phyloP scores from a whole-genome alignment of 2,888 invertebrate species.

The Meta bourneti region DNA sequence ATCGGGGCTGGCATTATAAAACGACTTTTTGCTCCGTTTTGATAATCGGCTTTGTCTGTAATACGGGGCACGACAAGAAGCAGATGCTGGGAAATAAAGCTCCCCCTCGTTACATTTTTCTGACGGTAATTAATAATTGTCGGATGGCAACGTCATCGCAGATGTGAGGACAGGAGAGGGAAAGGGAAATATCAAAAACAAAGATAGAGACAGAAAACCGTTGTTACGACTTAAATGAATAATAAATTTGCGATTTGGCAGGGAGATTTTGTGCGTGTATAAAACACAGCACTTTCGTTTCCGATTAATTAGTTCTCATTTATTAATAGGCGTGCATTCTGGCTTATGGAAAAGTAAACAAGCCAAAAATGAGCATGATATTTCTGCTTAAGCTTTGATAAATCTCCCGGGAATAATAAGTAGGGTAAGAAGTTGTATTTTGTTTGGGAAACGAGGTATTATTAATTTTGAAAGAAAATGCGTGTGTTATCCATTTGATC shows the following conservation, averaged over 20 bases:
- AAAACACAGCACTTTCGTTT: constrained; percentile 52
- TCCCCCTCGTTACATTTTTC: constrained; percentile 58
- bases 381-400: constrained; percentile 4
- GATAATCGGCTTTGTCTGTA: constrained; percentile 56
- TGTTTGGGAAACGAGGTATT: neutral
- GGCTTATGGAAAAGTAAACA: neutral
- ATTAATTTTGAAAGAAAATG: constrained; percentile 3
- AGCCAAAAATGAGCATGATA: constrained; percentile 1
- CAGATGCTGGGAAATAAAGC: constrained; percentile 55
- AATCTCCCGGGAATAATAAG: constrained; percentile 5
- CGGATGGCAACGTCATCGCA: constrained; percentile 59
- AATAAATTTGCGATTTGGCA: constrained; percentile 72
- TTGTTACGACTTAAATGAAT: constrained; percentile 71
- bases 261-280: constrained; percentile 35
- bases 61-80: constrained; percentile 17
- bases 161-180: constrained; percentile 47
- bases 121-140: constrained; percentile 73
- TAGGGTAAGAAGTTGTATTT: neutral
- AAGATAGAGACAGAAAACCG: constrained; percentile 14
- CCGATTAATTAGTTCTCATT: constrained; percentile 70
- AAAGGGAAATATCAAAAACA: constrained; percentile 50
- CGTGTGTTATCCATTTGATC: neutral
- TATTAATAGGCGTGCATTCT: constrained; percentile 61
- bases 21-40: constrained; percentile 41
- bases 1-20: constrained; percentile 45